phyloP scores from a whole-genome alignment of 1,140 invertebrate genomes.

The Drosophila chauvacae region DNA sequence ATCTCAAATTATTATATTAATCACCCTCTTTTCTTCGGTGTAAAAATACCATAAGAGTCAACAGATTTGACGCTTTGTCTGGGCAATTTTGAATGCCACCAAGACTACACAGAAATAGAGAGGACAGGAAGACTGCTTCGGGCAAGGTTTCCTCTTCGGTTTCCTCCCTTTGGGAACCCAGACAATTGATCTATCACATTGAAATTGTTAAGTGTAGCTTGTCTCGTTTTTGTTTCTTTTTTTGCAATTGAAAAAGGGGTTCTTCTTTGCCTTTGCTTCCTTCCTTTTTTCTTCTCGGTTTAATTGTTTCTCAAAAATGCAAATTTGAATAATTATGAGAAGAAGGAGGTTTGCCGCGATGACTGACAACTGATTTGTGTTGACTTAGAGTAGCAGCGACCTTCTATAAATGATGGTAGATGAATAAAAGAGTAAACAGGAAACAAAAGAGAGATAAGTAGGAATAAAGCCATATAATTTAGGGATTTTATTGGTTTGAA shows the following conservation, averaged over 20 bases:
- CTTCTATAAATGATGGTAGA: constrained; percentile 5
- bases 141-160: constrained; percentile 30
- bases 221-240: constrained; percentile 13
- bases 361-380: constrained; percentile 47
- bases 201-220: constrained; percentile 33
- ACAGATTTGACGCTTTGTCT: constrained; percentile 65
- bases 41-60: constrained; percentile 51
- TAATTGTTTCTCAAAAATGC: constrained; percentile 55
- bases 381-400: constrained; percentile 29
- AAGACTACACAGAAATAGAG: background rate
- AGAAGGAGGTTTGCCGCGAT: constrained; percentile 10
- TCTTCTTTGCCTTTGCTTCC: constrained; percentile 21
- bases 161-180: constrained; percentile 18
- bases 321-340: constrained; percentile 60
- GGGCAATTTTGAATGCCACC: constrained; percentile 48
- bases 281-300: constrained; percentile 28
- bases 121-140: constrained; percentile 5
- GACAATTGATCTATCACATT: constrained; percentile 57
- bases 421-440: background rate
- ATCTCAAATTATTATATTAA: no score
- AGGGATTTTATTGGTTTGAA: constrained; percentile 4
- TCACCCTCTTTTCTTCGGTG: background rate
- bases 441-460: background rate
- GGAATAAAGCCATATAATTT: constrained; percentile 4
- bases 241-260: constrained; percentile 1